These are phyloP conservation scores for Autographa gamma DNA, from an alignment of 2,888 invertebrate genomes.

Conservation along the genomic window DNA sequence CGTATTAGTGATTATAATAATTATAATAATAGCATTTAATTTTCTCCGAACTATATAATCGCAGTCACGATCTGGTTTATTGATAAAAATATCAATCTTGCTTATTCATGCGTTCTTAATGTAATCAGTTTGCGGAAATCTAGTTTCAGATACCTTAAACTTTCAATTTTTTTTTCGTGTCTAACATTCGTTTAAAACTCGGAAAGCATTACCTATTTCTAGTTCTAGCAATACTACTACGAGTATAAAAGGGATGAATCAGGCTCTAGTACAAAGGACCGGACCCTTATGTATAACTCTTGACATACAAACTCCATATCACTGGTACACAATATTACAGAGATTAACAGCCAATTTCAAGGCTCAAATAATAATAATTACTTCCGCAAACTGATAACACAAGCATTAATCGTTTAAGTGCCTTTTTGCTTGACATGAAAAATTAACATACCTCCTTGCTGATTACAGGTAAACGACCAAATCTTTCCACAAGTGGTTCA, in stretches of 20 bases:
- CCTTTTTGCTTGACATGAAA: not conserved
- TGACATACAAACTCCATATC: not conserved
- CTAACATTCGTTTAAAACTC: no score
- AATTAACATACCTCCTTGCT: not conserved
- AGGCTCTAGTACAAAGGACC: no score
- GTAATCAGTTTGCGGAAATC: no score
- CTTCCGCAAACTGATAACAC: not conserved
- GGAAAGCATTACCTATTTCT: no score
- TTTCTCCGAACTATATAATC: not conserved
- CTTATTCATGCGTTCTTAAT: no score
- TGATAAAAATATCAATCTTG: not conserved
- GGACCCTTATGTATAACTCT: no score
- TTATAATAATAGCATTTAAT: not conserved
- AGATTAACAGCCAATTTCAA: not conserved
- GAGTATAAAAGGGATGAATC: no score
- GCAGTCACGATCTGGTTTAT: not conserved
- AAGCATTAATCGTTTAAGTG: not conserved
- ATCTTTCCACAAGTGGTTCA: constrained; percentile 98
- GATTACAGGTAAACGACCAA: constrained; percentile 95
- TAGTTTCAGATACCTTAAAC: no score
- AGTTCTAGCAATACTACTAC: no score
- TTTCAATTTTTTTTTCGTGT: no score
- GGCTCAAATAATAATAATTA: not conserved
- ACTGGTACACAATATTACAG: not conserved
- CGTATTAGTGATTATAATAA: no score